A percentile compares a stretch with the other conserved stretches of the same genome.
phyloP scores from a whole-genome alignment of 2,888 invertebrate species.

The Drosophila neoperkinsi region DNA sequence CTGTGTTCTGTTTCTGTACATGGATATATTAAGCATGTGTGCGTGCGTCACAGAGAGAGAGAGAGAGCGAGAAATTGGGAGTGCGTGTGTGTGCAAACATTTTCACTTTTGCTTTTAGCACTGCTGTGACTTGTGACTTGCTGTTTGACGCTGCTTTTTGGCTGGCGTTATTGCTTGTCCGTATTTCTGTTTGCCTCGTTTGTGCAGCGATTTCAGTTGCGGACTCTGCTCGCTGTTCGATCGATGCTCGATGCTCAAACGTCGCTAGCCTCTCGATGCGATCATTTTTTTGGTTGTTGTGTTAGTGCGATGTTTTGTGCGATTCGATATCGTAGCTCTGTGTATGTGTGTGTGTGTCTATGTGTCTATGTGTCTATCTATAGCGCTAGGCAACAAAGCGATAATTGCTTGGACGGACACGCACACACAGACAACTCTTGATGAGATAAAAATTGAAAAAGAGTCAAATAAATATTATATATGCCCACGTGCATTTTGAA shows the following conservation, averaged over 20 bases:
- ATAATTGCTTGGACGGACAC: slow-evolving; percentile 27
- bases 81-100: slow-evolving; percentile 20
- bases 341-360: slow-evolving; percentile 18
- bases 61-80: neutral
- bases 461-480: slow-evolving; percentile 6
- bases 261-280: slow-evolving; percentile 31
- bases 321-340: slow-evolving; percentile 56
- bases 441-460: slow-evolving; percentile 18
- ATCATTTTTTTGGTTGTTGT: slow-evolving; percentile 44
- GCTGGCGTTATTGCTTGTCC: slow-evolving; percentile 9
- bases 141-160: slow-evolving; percentile 10
- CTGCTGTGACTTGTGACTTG: slow-evolving; percentile 9
- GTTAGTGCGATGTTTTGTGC: slow-evolving; percentile 55
- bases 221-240: slow-evolving; percentile 12
- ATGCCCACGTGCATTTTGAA: slow-evolving; percentile 14
- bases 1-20: neutral
- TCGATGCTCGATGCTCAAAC: slow-evolving; percentile 23
- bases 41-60: slow-evolving; percentile 1
- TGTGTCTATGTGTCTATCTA: slow-evolving; percentile 63
- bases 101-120: slow-evolving; percentile 45
- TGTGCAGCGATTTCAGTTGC: slow-evolving; percentile 39
- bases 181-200: slow-evolving; percentile 21
- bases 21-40: slow-evolving; percentile 1
- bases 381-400: slow-evolving; percentile 58
- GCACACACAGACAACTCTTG: slow-evolving; percentile 2